These are phyloP conservation scores for Platalea minor DNA, from an alignment of 2,797 vertebrate species.

Conservation along the genomic window DNA sequence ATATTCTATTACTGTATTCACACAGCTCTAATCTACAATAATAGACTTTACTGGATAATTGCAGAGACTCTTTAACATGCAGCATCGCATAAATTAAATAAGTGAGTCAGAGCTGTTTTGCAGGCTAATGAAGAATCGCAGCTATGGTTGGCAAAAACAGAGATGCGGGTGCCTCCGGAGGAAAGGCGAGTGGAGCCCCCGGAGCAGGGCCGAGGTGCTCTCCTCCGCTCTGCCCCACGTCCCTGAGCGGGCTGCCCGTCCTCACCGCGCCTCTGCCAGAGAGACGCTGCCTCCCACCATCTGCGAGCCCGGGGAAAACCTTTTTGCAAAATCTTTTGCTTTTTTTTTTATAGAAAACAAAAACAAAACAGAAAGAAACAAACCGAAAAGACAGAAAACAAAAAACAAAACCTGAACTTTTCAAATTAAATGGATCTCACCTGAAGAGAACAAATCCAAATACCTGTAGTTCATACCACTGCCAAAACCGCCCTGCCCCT, in stretches of 20 bases:
- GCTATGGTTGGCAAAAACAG: rapidly evolving
- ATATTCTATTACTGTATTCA: neutral
- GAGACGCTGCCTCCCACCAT: rapidly evolving
- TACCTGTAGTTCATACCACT: too few relatives aligned
- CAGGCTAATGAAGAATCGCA: rapidly evolving
- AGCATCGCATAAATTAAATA: neutral
- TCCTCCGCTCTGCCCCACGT: rapidly evolving
- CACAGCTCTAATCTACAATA: neutral
- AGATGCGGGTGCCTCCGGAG: rapidly evolving
- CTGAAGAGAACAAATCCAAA: too few relatives aligned
- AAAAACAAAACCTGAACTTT: neutral
- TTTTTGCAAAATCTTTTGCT: too few relatives aligned
- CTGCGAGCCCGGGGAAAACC: rapidly evolving
- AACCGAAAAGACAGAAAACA: neutral
- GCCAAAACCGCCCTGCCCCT: neutral
- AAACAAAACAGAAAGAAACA: neutral
- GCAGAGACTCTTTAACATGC: neutral
- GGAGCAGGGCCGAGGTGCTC: rapidly evolving
- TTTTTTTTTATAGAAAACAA: neutral
- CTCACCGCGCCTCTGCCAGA: rapidly evolving
- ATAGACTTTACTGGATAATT: neutral
- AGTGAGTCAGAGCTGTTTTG: neutral
- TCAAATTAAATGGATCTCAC: neutral
- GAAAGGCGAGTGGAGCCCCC: rapidly evolving
- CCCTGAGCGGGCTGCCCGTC: rapidly evolving